phyloP scores from a whole-genome alignment of 2,888 invertebrate genomes.

The Meloe dianella region DNA sequence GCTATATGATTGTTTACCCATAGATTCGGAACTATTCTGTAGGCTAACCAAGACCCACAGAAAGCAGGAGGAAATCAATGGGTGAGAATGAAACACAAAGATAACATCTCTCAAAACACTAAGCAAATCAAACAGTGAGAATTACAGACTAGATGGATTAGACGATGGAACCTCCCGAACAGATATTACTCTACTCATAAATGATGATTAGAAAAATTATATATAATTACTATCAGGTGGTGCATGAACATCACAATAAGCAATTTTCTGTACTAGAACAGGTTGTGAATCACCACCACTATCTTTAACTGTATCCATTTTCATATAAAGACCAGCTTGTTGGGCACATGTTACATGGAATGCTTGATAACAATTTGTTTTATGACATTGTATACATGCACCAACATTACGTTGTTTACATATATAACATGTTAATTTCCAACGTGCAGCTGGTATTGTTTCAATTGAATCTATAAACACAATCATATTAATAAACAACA shows the following conservation, averaged over 20 bases:
- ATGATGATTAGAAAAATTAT: neutral
- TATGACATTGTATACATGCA: conserved; percentile 98
- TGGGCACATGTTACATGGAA: conserved; percentile 99
- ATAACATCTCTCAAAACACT: too few relatives aligned
- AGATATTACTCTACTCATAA: neutral
- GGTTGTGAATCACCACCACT: conserved; percentile 63
- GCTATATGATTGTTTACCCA: too few relatives aligned
- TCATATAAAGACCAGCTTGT: conserved; percentile 93
- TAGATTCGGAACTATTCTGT: too few relatives aligned
- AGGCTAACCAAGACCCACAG: too few relatives aligned
- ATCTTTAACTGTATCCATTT: conserved; percentile 89
- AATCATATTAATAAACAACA: neutral
- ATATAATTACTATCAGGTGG: conserved; percentile 65
- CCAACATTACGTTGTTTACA: conserved; percentile 93
- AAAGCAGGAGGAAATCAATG: too few relatives aligned
- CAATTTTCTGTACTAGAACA: conserved; percentile 90
- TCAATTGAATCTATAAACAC: conserved; percentile 81
- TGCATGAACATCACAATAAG: conserved; percentile 94
- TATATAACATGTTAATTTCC: conserved; percentile 96
- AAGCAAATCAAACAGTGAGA: too few relatives aligned
- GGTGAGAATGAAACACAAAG: too few relatives aligned
- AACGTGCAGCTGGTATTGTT: conserved; percentile 93
- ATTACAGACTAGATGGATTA: too few relatives aligned
- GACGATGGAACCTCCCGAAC: too few relatives aligned
- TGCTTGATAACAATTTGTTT: conserved; percentile 94